Evolutionary conservation across 37 sponge, comb jelly and placozoan species (phyloP).

Genomic region (Dysidea cf. avara): DNA sequence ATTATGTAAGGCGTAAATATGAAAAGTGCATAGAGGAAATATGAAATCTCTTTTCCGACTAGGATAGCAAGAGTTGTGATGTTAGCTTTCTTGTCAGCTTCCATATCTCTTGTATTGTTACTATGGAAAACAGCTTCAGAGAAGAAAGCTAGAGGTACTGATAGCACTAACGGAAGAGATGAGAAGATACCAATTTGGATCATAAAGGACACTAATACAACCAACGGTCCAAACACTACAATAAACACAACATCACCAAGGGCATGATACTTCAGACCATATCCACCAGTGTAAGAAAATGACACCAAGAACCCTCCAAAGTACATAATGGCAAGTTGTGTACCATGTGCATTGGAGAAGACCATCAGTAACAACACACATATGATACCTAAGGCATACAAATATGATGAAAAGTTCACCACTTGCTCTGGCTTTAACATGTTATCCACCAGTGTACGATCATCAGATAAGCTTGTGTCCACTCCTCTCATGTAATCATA

Average conservation of each 20-base stretch:
- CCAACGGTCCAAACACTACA: conserved; percentile 80
- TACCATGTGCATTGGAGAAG: conserved; percentile 59
- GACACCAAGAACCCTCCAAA: conserved; percentile 89
- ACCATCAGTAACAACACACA: conserved; percentile 47
- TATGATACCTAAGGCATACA: conserved; percentile 69
- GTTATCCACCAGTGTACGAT: conserved; percentile 44
- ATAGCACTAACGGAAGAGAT: conserved; percentile 62
- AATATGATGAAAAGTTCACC: conserved; percentile 59
- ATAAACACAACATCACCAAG: conserved; percentile 80
- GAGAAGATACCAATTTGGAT: conserved; percentile 60
- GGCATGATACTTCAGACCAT: conserved; percentile 83
- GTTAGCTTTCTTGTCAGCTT: conserved; percentile 39
- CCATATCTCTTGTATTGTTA: conserved; percentile 73
- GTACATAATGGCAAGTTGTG: conserved; percentile 64
- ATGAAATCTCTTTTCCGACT: conserved; percentile 67
- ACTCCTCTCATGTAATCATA: conserved; percentile 71
- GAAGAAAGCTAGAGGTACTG: conserved; percentile 72
- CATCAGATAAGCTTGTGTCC: conserved; percentile 22
- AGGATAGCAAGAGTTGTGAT: conserved; percentile 68
- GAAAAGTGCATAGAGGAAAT: conserved; percentile 70
- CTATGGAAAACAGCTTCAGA: conserved; percentile 82
- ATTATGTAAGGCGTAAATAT: conserved; percentile 77
- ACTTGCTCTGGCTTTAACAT: conserved; percentile 43
- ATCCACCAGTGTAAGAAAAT: conserved; percentile 82
- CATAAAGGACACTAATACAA: conserved; percentile 72